These are phyloP conservation scores for Oreochromis tanganicae DNA, from an alignment of 2,113 vertebrate genomes.

Conservation along the genomic window DNA sequence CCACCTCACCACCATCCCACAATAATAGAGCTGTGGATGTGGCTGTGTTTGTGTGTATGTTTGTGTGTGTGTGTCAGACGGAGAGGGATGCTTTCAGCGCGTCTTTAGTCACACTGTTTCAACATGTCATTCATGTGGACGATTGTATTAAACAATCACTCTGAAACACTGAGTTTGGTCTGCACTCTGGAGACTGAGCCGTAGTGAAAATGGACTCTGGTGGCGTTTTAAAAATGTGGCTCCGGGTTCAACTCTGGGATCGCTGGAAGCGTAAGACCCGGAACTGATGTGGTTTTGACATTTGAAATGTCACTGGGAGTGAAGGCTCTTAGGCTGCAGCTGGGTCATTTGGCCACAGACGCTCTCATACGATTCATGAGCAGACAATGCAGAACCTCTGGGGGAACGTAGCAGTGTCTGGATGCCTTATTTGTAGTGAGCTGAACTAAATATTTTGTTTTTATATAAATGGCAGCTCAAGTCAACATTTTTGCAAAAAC, in stretches of 20 bases:
- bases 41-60: slow-evolving; percentile 51
- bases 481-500: not conserved
- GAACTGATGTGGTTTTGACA: slow-evolving; percentile 58
- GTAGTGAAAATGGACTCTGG: slow-evolving; percentile 6
- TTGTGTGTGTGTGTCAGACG: slow-evolving; percentile 1
- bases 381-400: not conserved
- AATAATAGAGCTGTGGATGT: slow-evolving; percentile 37
- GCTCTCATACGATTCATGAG: not conserved
- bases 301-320: slow-evolving; percentile 34
- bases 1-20: not conserved
- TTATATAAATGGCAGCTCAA: not conserved
- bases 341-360: slow-evolving; percentile 26
- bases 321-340: slow-evolving; percentile 9
- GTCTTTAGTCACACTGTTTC: slow-evolving; percentile 57
- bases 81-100: slow-evolving; percentile 6
- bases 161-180: slow-evolving; percentile 14
- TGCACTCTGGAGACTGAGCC: not conserved
- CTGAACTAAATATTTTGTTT: not conserved
- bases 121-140: slow-evolving; percentile 25
- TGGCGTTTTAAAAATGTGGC: slow-evolving; percentile 28
- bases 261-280: slow-evolving; percentile 25
- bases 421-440: not conserved
- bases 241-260: not conserved
- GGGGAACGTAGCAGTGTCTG: not conserved
- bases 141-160: slow-evolving; percentile 44